A percentile compares a stretch with the other conserved stretches of the same genome.
Evolutionary conservation across 2,888 invertebrate genomes (phyloP).

Genomic region (Volucella inanis): DNA sequence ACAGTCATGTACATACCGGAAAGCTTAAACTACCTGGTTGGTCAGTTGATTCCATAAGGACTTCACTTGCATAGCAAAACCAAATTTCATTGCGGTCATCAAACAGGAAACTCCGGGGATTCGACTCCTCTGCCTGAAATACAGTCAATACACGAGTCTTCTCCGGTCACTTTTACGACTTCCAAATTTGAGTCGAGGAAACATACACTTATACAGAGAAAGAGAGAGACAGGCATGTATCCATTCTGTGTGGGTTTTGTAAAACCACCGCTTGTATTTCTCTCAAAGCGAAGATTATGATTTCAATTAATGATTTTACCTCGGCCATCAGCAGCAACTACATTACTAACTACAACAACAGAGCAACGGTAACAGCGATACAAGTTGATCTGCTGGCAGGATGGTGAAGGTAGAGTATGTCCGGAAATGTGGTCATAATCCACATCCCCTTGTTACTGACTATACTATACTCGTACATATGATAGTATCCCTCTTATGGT

Average conservation of each 20-base stretch:
- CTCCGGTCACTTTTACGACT: background rate
- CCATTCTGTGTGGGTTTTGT: slow-evolving; percentile 50
- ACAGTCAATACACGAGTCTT: slow-evolving; percentile 49
- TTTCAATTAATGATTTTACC: slow-evolving; percentile 74
- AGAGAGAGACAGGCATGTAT: background rate
- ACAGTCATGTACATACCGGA: slow-evolving; percentile 32
- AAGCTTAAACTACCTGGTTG: slow-evolving; percentile 68
- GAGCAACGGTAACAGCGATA: slow-evolving; percentile 29
- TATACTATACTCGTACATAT: no score
- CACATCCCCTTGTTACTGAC: slow-evolving; percentile 55
- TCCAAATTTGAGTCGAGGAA: background rate
- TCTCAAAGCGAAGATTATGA: slow-evolving; percentile 73
- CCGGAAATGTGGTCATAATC: slow-evolving; percentile 72
- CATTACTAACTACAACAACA: background rate
- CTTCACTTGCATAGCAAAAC: slow-evolving; percentile 62
- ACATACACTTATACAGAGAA: background rate
- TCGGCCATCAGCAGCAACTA: slow-evolving; percentile 43
- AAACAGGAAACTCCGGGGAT: slow-evolving; percentile 61
- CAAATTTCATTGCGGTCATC: slow-evolving; percentile 73
- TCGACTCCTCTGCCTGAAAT: slow-evolving; percentile 8
- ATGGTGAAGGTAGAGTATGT: slow-evolving; percentile 31
- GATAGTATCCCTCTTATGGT: background rate
- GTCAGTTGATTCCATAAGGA: slow-evolving; percentile 61
- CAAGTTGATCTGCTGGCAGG: slow-evolving; percentile 17
- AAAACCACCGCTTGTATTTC: slow-evolving; percentile 67